Conservation (phyloP, 2,888 invertebrate genomes). For the Entomobrya proxima region DNA sequence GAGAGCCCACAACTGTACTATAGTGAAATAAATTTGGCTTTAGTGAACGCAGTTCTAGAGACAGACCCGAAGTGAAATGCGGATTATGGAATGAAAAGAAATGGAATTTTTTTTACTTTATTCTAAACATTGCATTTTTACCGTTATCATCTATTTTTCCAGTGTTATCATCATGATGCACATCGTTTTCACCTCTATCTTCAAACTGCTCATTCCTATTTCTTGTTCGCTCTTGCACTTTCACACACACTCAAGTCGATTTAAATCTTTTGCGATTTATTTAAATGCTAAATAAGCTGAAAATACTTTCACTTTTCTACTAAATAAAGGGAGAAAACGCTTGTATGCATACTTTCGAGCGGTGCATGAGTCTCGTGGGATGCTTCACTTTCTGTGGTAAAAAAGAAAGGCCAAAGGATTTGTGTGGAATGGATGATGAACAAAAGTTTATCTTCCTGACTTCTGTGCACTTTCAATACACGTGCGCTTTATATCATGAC, state of each 20-base stretch:
- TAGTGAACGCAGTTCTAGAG: background rate
- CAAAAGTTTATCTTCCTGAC: background rate
- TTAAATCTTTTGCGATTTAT: conserved; percentile 66
- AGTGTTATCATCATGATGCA: background rate
- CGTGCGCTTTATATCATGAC: too few species aligned
- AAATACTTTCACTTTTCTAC: conserved; percentile 61
- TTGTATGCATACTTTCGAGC: conserved; percentile 26
- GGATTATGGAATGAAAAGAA: background rate
- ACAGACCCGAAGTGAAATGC: conserved; percentile 20
- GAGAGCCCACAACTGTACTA: conserved; percentile 38
- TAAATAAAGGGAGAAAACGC: background rate
- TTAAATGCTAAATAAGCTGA: conserved; percentile 67
- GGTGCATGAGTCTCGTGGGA: conserved; percentile 48
- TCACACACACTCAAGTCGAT: conserved; percentile 42
- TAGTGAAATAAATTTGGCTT: conserved; percentile 57
- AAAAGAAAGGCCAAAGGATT: background rate
- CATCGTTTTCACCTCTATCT: background rate
- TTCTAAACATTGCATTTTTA: background rate
- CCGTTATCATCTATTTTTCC: conserved; percentile 1
- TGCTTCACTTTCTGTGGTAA: conserved; percentile 17
- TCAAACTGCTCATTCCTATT: background rate
- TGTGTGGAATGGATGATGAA: background rate
- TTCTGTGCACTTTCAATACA: too few species aligned
- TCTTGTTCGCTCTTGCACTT: background rate
- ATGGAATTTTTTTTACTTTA: conserved; percentile 25